phyloP scores from a whole-genome alignment of 2,113 vertebrate genomes.

The Boulengeromyrus knoepffleri region DNA sequence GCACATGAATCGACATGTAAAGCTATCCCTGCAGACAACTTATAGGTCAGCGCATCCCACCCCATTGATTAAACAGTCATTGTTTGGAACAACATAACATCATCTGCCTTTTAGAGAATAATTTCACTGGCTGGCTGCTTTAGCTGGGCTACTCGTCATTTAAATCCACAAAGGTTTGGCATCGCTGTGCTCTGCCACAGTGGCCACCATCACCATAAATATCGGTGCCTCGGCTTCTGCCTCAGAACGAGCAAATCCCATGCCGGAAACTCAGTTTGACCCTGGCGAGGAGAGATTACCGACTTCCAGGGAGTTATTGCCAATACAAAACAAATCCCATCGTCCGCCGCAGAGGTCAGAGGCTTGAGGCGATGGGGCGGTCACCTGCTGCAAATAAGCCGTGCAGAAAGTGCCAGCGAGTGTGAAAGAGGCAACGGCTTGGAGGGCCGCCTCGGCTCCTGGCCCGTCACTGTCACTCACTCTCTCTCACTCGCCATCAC shows the following conservation, averaged over 20 bases:
- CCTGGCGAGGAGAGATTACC: constrained; percentile 14
- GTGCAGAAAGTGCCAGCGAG: background rate
- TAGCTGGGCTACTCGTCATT: background rate
- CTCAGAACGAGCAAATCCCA: background rate
- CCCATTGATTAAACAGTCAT: background rate
- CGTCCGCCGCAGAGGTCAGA: background rate
- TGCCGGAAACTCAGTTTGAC: constrained; percentile 7
- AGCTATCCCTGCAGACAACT: background rate
- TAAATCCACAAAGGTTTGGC: background rate
- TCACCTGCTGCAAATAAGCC: background rate
- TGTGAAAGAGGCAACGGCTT: background rate
- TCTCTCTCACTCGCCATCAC: background rate
- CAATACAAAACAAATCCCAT: constrained; percentile 21
- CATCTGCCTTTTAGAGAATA: constrained; percentile 1
- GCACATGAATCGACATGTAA: background rate
- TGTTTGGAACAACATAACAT: background rate
- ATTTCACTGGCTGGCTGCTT: background rate
- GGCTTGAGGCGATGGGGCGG: background rate
- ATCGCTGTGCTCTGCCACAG: background rate
- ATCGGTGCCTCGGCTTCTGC: background rate
- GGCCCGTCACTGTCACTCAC: background rate
- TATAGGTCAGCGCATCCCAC: background rate
- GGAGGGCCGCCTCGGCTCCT: background rate
- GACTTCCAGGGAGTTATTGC: constrained; percentile 21
- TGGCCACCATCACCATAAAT: background rate